Percentiles rank a stretch among this genome's conserved stretches.
phyloP scores from a whole-genome alignment of 2,113 vertebrate genomes.

The Lontra canadensis region DNA sequence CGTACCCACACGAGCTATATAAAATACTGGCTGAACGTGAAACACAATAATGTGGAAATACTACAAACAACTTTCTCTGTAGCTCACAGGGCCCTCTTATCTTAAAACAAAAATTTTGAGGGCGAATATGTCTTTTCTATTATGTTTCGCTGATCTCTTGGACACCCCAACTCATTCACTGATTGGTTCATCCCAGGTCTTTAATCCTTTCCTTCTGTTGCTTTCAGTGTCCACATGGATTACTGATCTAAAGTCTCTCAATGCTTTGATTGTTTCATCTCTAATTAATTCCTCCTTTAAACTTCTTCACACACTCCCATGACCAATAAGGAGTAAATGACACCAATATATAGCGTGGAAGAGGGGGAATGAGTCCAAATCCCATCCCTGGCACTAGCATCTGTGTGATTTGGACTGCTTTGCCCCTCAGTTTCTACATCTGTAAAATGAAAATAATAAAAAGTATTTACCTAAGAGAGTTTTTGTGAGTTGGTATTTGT shows the following conservation, averaged over 20 bases:
- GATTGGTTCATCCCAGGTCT: not conserved
- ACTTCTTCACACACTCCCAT: not conserved
- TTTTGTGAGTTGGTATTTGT: not conserved
- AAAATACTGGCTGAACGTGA: not conserved
- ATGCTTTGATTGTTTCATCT: not conserved
- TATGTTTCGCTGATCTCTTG: not conserved
- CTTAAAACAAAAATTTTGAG: not conserved
- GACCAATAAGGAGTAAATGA: not conserved
- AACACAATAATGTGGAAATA: not conserved
- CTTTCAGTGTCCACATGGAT: not conserved
- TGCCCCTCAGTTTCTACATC: not conserved
- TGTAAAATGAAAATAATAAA: not conserved
- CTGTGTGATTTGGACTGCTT: not conserved
- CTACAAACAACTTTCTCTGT: not conserved
- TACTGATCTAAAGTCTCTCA: not conserved
- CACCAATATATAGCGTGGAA: fast-evolving
- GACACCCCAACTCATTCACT: not conserved
- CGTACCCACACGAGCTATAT: not conserved
- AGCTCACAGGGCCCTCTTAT: not conserved
- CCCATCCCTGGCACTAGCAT: not conserved
- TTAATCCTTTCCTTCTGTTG: not conserved
- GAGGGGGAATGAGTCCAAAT: not conserved
- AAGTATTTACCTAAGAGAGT: not conserved
- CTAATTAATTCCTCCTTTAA: not conserved
- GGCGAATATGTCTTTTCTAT: not conserved